Base-by-base conservation (phyloP, 2,113 vertebrate genomes). In the Merops nubicus region DNA sequence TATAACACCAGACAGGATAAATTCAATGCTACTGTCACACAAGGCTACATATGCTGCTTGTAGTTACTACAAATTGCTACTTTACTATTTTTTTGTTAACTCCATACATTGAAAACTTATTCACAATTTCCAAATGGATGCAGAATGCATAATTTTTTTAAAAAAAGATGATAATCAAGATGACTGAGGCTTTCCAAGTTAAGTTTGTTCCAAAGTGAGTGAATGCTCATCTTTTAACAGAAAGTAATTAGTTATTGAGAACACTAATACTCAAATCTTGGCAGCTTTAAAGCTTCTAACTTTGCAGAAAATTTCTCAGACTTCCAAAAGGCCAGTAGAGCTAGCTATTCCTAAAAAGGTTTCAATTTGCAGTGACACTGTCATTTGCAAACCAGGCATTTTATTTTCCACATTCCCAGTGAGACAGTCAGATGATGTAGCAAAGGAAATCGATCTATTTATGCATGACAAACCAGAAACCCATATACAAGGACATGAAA, bases 141-240 rank as follows among this genome's bases (percentile, higher is more conserved):
- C 9, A 56, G 26, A 78, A 63, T 9, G 12, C 4, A 57, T 40
- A 3, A 10, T 34, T 62, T 81, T 56, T 48, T 3, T n/a, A n/a
- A n/a, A 3, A 51, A 76, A 64, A 1, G 0, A 36, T 36, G 0
- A 79, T 59, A 33, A 79, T 14, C 33, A 64, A 76, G 11, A 38
- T 65, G 28, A 84, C 5, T 2, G 2, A 82, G 7, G 15, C 11
- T 91, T 81, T 85, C 7, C 33, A 17, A 38, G 70, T 43, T 65
- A 57, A 56, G 3, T 77, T 88, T 82, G 4, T 85, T 91, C 12
- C 15, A 56, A 43, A 1, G 16, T 48, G 13, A 76, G 19, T 28
- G 47, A 69, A 85, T 38, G 70, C 2, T 42, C 7, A 8, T 38
- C 19, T 67, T 77, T 73, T 72, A 60, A 68, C 15, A 68, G 36